Base-by-base conservation (phyloP, 2,888 invertebrate species). In the Orchestes rusci region DNA sequence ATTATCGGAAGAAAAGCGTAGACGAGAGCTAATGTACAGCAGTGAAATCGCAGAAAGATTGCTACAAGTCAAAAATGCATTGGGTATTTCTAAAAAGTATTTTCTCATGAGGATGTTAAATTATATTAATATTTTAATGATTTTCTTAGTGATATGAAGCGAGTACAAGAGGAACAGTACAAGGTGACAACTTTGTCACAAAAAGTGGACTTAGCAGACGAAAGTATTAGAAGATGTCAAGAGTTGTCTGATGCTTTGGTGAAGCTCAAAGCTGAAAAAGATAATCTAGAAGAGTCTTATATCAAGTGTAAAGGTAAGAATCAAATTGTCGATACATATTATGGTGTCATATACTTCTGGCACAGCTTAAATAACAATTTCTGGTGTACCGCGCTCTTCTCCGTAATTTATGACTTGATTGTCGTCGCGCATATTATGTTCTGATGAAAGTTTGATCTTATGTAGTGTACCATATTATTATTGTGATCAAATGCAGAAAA, bases 1-100 rank as follows among this genome's bases (percentile, higher is more conserved):
- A 16, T 53, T 55, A 36, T 46, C 62, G 2, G 56, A 58, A 45
- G 53, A 55, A 2, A 58, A 60, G 41, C 56, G 56, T 29, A 50
- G 47, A n/a, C 56, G 56, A 29, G 56, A 55, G 39, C 34, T 36
- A 3, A 40, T 49, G 16, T 58, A 54, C 43, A 55, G 55, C 17
- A 59, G 55, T 16, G 55, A 58, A 20, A 48, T 61, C 15, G 38
- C 54, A 5, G 53, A 57, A 33, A 49, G 56, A 33, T 47, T 59
- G 18, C 43, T 23, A 10, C 54, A 56, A 43, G 46, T 59, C 16
- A 57, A 56, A 44, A 48, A 31, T 12, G 39, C 49, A n/a, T 53
- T 60, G 18, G 42, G 20, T 19, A 45, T 55, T n/a, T n/a, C n/a
- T n/a, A n/a, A n/a, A n/a, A n/a, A n/a, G n/a, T n/a, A n/a, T n/a